Evolutionary conservation across 2,797 vertebrate species (phyloP).

Genomic region (Buceros bicornis): DNA sequence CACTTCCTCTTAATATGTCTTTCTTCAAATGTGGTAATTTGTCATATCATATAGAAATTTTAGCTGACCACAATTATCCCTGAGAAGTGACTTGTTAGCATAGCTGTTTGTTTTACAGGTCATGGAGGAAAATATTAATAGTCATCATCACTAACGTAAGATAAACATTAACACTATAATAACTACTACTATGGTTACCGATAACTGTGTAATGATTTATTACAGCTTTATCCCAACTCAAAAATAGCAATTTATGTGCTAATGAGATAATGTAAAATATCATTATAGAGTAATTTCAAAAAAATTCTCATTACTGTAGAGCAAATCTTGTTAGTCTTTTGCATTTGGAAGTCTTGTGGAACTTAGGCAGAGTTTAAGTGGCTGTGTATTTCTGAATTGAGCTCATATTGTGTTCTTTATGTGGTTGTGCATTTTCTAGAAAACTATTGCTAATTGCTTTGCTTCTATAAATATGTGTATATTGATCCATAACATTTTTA

Average conservation of each 20-base stretch:
- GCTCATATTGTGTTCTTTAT: background rate
- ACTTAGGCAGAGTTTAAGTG: background rate
- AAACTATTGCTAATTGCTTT: background rate
- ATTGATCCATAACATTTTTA: background rate
- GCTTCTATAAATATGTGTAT: background rate
- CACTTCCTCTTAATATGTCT: background rate
- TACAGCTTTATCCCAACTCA: background rate
- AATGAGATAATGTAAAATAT: constrained; percentile 38
- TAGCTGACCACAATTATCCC: background rate
- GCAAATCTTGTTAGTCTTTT: background rate
- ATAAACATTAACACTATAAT: constrained; percentile 15
- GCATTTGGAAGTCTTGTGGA: background rate
- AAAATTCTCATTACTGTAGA: background rate
- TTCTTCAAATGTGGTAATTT: background rate
- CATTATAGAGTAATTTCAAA: background rate
- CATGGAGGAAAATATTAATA: background rate
- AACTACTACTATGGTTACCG: background rate
- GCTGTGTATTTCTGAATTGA: background rate
- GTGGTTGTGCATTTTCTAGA: background rate
- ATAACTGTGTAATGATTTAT: constrained; percentile 25
- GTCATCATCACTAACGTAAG: background rate
- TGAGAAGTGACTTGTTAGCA: background rate
- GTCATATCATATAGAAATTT: background rate
- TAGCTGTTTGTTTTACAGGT: background rate
- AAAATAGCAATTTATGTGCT: constrained; percentile 33